Conservation (phyloP, 2,797 vertebrate species). For the Pelobates cultripes region DNA sequence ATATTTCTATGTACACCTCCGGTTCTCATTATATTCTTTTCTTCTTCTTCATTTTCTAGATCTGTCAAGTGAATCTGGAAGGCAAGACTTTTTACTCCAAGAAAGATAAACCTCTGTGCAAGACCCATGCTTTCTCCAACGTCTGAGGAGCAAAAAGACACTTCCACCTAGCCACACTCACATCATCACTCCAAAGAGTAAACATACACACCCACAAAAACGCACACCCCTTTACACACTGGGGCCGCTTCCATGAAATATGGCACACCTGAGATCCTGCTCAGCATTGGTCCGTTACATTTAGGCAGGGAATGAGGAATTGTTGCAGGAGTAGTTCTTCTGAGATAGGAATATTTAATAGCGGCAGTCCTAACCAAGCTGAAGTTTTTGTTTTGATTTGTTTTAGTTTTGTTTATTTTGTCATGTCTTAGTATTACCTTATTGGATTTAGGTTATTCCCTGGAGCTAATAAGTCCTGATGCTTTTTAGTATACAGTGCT, state of each 20-base stretch:
- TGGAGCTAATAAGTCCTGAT: no score
- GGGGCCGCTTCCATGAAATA: slow-evolving; percentile 32
- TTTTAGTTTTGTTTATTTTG: not conserved
- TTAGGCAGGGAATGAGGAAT: slow-evolving; percentile 2
- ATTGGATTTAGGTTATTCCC: no score
- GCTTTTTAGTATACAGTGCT: no score
- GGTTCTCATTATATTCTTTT: fast-evolving
- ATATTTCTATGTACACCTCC: no score
- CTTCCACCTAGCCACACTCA: slow-evolving; percentile 10
- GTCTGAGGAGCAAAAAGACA: slow-evolving; percentile 71
- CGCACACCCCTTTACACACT: slow-evolving; percentile 41
- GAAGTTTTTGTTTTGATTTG: not conserved
- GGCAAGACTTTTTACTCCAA: slow-evolving; percentile 99
- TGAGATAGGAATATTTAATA: not conserved
- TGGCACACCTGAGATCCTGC: not conserved
- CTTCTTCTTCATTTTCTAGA: slow-evolving; percentile 73
- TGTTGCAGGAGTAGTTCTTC: not conserved
- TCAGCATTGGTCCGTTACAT: not conserved
- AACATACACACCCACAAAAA: slow-evolving; percentile 35
- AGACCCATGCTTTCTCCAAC: slow-evolving; percentile 95
- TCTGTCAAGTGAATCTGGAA: slow-evolving; percentile 98
- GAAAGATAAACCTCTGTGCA: slow-evolving; percentile 99
- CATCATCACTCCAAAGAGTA: slow-evolving; percentile 9
- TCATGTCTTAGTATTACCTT: no score
- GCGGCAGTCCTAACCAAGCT: not conserved